phyloP scores from a whole-genome alignment of 2,888 invertebrate genomes.

The Ormyrus nitidulus region DNA sequence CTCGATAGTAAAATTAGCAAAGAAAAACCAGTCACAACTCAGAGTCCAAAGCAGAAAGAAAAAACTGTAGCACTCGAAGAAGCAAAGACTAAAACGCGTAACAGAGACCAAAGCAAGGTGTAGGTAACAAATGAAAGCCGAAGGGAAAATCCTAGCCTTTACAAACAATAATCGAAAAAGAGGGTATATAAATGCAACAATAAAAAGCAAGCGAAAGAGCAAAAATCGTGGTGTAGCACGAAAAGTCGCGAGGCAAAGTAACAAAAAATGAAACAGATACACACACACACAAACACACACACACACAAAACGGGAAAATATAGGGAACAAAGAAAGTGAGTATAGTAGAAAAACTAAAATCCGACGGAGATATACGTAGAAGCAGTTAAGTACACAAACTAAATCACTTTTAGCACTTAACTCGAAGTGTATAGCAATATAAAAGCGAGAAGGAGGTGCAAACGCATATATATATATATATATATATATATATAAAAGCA shows the following conservation, averaged over 20 bases:
- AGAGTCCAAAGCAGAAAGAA: too few relatives aligned
- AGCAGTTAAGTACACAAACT: slow-evolving; percentile 31
- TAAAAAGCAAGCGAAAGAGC: too few relatives aligned
- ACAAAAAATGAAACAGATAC: slow-evolving; percentile 19
- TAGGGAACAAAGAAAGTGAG: slow-evolving; percentile 45
- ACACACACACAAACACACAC: too few relatives aligned
- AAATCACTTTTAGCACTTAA: slow-evolving; percentile 45
- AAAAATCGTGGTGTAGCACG: too few relatives aligned
- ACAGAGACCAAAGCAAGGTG: slow-evolving; percentile 45
- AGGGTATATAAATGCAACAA: slow-evolving; percentile 1
- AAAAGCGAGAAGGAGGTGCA: background rate
- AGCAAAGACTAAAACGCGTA: slow-evolving; percentile 43
- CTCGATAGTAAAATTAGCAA: too few relatives aligned
- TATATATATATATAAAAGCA: slow-evolving; percentile 31
- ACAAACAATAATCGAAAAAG: slow-evolving; percentile 27
- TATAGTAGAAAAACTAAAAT: slow-evolving; percentile 11
- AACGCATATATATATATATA: background rate
- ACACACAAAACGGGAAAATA: slow-evolving; percentile 15
- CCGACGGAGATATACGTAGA: slow-evolving; percentile 18
- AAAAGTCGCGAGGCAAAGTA: background rate
- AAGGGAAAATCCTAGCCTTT: slow-evolving; percentile 32
- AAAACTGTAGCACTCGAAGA: background rate
- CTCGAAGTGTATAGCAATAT: slow-evolving; percentile 23
- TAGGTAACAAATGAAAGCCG: slow-evolving; percentile 15
- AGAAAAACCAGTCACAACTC: too few relatives aligned